Conservation (phyloP, 2,113 vertebrate species). For the Malurus cyaneus region DNA sequence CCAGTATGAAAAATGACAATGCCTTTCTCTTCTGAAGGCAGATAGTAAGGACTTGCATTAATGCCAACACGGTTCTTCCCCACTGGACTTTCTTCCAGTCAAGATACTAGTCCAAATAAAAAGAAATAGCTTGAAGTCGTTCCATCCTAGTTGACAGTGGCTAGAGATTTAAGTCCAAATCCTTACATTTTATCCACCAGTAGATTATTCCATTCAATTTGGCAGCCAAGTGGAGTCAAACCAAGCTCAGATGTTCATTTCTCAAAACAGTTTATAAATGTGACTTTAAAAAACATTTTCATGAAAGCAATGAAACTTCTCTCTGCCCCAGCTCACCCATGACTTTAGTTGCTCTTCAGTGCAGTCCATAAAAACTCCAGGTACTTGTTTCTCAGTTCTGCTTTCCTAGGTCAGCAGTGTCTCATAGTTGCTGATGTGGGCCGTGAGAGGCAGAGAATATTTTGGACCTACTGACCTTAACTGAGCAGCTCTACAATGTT, state of each 20-base stretch:
- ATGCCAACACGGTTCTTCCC: not conserved
- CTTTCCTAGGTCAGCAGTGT: not conserved
- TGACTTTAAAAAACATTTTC: not conserved
- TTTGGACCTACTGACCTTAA: not conserved
- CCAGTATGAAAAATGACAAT: not conserved
- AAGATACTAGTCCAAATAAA: not conserved
- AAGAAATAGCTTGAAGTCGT: conserved; percentile 20
- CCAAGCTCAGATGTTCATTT: not conserved
- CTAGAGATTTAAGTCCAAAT: conserved; percentile 28
- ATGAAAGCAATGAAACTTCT: not conserved
- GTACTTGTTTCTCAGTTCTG: not conserved
- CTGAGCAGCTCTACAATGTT: fast-evolving
- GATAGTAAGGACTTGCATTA: conserved; percentile 40
- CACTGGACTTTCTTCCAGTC: not conserved
- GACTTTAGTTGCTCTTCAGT: not conserved
- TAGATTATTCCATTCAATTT: not conserved
- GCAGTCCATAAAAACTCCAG: not conserved
- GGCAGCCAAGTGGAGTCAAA: conserved; percentile 9
- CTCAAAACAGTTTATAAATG: not conserved
- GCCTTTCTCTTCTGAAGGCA: conserved; percentile 21
- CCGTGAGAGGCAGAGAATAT: not conserved
- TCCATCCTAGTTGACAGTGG: conserved; percentile 2
- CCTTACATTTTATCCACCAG: not conserved
- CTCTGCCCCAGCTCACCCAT: not conserved
- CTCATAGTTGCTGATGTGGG: not conserved